A percentile compares a stretch with the other conserved stretches of the same genome.
These are phyloP conservation scores for Hydrophis major DNA, from an alignment of 2,797 vertebrate species.

Conservation along the genomic window DNA sequence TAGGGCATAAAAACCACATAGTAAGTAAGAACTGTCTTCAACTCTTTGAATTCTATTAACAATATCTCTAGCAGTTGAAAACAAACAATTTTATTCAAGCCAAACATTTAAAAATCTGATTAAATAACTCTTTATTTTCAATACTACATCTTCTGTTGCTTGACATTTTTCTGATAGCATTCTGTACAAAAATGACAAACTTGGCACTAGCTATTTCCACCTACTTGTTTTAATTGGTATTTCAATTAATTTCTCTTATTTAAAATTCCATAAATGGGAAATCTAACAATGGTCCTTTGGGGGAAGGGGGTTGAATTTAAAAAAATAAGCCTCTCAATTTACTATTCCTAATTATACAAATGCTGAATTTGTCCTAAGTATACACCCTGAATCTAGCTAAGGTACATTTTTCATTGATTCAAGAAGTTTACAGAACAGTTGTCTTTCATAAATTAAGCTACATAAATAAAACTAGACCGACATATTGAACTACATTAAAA, in stretches of 20 bases:
- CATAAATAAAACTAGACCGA: slow-evolving; percentile 3
- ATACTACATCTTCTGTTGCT: neutral
- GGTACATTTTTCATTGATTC: slow-evolving; percentile 62
- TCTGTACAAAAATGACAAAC: neutral
- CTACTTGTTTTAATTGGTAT: neutral
- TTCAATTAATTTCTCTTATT: neutral
- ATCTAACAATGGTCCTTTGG: slow-evolving; percentile 35
- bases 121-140: neutral
- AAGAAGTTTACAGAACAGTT: slow-evolving; percentile 67
- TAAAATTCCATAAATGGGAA: slow-evolving; percentile 1
- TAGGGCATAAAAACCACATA: neutral
- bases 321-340: slow-evolving; percentile 56
- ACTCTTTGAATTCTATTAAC: neutral
- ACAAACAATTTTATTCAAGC: neutral
- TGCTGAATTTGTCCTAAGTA: slow-evolving; percentile 64
- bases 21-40: neutral
- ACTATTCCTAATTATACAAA: slow-evolving; percentile 65
- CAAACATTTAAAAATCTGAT: neutral
- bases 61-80: neutral
- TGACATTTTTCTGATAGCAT: neutral
- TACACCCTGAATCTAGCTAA: slow-evolving; percentile 60
- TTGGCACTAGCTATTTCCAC: neutral
- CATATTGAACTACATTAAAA: slow-evolving; percentile 5
- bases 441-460: slow-evolving; percentile 4
- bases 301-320: neutral